Conservation (phyloP, 2,797 vertebrate genomes). For the Australoheros facetus region DNA sequence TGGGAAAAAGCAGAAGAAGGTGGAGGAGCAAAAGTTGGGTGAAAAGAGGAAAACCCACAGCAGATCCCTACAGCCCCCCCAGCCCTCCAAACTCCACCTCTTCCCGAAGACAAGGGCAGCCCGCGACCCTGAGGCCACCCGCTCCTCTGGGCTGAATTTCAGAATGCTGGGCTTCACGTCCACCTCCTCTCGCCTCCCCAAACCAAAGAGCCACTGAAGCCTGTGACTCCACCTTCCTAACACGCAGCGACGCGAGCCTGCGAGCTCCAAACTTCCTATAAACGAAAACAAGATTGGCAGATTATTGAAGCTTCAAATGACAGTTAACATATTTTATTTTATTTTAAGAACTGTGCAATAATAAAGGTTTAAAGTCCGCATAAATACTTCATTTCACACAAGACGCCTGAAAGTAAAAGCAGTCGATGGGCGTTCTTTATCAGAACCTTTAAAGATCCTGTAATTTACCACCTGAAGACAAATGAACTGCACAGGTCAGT, state of each 20-base stretch:
- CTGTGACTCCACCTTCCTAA: neutral
- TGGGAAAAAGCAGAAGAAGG: neutral
- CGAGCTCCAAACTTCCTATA: neutral
- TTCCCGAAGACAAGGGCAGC: constrained; percentile 32
- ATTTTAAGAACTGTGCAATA: constrained; percentile 3
- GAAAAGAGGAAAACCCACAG: neutral
- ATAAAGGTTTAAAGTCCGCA: neutral
- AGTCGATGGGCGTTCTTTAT: neutral
- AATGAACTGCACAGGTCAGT: neutral
- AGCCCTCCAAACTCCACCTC: constrained; percentile 62
- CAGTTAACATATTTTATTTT: constrained; percentile 31
- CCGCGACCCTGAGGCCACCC: constrained; percentile 11
- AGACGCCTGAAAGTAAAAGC: neutral
- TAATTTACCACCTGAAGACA: too few species aligned
- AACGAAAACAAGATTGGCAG: neutral
- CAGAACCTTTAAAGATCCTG: neutral
- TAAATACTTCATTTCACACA: constrained; percentile 4
- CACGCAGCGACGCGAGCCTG: neutral
- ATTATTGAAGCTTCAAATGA: neutral
- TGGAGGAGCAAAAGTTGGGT: neutral
- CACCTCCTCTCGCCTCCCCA: constrained; percentile 88
- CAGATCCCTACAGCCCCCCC: constrained; percentile 42
- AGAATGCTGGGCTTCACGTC: constrained; percentile 5
- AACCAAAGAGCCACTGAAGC: constrained; percentile 89
- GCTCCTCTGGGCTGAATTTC: neutral